Evolutionary conservation across 2,113 vertebrate species (phyloP), one percentile per base, ranked within the genome.

Genomic region (Orcinus orca): DNA sequence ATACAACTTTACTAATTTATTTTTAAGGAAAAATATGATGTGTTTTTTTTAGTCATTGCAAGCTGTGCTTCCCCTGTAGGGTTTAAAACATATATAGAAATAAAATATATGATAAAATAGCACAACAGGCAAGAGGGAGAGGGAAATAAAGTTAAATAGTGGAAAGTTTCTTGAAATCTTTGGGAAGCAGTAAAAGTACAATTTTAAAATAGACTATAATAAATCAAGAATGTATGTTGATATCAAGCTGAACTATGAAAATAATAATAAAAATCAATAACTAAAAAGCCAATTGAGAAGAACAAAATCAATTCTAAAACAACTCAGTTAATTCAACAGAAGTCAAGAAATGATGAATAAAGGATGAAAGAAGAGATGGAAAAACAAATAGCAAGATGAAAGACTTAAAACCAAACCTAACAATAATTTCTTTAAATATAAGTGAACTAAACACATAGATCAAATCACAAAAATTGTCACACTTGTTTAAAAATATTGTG

Each of bases 31-130:
- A 77, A 79, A 94, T 73, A 68, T 47, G 44, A 83, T 79, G 38
- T 86, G n/a, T 38, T 95, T 94, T 84, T 95, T 95, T 93, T 80
- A 97, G 82, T 86, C 83, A 80, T n/a, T 91, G 44, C 95, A 96
- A 97, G 85, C 95, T 97, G 93, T 97, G 88, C 82, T 96, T 96
- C 41, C 81, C 95, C 91, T 94, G 89, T 82, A 96, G 88, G 77
- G 79, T 87, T 89, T 91, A 86, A 95, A 97, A 83, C 87, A 95
- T 95, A 94, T 95, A 91, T 67, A 96, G 81, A 93, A 93, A 87
- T 93, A 88, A 97, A 97, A 97, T 86, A 88, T 82, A 94, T 86
- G 26, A 96, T 74, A 97, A 97, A 97, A 83, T 62, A 94, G 67
- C 71, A 83, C 60, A 95, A 94, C 36, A 93, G 60, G 18, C 65